These are phyloP conservation scores for Hydroisotoma schaefferi DNA, from an alignment of 2,888 invertebrate genomes.

Conservation along the genomic window DNA sequence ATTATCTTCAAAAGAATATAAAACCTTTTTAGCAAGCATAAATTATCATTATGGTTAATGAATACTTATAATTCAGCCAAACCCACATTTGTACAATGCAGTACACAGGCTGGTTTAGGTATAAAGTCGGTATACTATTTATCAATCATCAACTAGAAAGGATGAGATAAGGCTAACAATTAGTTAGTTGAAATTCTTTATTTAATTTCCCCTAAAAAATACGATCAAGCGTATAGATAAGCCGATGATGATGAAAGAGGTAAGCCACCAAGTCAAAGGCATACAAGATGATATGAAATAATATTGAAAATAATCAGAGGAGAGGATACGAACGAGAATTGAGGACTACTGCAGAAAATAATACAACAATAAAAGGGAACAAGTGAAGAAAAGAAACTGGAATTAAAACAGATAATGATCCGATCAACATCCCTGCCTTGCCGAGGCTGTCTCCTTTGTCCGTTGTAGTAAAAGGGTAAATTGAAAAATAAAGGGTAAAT, in stretches of 20 bases:
- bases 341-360: neutral
- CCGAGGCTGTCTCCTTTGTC: neutral
- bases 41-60: no score
- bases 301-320: no score
- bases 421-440: conserved; percentile 7
- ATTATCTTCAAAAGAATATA: no score
- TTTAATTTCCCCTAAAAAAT: neutral
- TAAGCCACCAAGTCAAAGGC: neutral
- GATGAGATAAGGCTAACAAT: neutral
- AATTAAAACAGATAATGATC: conserved; percentile 12
- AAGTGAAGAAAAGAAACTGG: conserved; percentile 1
- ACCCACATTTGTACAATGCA: no score
- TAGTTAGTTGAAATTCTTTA: neutral
- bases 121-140: no score
- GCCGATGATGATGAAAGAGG: neutral
- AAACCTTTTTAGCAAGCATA: no score
- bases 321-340: no score
- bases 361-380: neutral
- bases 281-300: no score
- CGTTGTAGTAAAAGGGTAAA: neutral
- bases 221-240: neutral
- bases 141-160: no score
- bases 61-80: no score
- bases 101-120: no score
- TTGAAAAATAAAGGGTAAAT: neutral